These are phyloP conservation scores for Andrena haemorrhoa DNA, from an alignment of 2,888 invertebrate genomes.

Conservation along the genomic window DNA sequence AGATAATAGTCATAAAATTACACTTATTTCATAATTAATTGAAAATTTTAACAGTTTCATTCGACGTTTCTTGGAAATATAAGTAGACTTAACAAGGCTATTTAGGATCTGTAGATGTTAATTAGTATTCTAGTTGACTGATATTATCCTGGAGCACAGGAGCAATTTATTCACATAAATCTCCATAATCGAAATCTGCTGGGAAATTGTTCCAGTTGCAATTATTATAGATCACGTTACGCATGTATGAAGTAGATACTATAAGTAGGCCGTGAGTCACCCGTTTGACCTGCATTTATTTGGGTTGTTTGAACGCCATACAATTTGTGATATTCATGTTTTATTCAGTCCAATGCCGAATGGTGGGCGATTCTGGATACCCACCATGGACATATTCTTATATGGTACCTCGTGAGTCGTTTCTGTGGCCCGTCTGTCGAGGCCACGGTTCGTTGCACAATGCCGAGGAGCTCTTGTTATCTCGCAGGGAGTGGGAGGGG, in stretches of 20 bases:
- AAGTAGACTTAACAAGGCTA: neutral
- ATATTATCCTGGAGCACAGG: neutral
- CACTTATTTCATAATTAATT: too few relatives aligned
- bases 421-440: conserved; percentile 70
- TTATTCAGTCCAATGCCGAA: conserved; percentile 59
- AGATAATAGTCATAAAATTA: too few relatives aligned
- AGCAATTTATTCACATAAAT: conserved; percentile 17
- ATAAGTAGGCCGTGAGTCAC: conserved; percentile 64
- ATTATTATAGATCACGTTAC: conserved; percentile 29
- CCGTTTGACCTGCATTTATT: conserved; percentile 56
- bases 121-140: neutral
- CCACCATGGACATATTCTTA: conserved; percentile 79
- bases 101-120: neutral
- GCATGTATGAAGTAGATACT: conserved; percentile 4
- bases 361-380: conserved; percentile 77
- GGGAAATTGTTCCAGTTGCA: conserved; percentile 29
- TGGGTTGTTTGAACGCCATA: conserved; percentile 50
- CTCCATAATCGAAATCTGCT: conserved; percentile 19
- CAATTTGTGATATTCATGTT: conserved; percentile 59
- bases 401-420: conserved; percentile 77
- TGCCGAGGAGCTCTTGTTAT: conserved; percentile 50
- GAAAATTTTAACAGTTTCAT: too few relatives aligned
- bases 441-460: conserved; percentile 72
- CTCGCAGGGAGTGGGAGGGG: neutral
- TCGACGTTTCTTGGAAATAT: too few relatives aligned